Evolutionary conservation across 2,888 invertebrate genomes (phyloP), one percentile per base, ranked within the genome.

Genomic region (Acleris holmiana): DNA sequence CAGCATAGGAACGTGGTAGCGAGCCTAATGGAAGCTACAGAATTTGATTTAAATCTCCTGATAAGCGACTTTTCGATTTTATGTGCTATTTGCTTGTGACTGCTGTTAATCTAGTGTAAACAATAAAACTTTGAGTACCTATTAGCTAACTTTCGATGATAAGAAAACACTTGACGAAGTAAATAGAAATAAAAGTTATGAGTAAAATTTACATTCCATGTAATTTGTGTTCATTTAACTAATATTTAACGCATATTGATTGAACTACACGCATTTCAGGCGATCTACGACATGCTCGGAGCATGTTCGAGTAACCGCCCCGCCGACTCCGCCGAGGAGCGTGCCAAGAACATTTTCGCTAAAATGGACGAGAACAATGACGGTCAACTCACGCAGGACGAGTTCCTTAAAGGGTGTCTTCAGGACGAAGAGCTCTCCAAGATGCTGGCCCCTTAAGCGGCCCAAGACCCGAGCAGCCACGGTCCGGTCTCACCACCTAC

Each of bases 291-390:
- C 89, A 99, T 99, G 99, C 94, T 99, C 77, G 99, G 99, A 63
- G 98, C 98, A 71, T 98, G 98, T 90, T 98, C 98, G 80, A 98
- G 98, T 88, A 98, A 98, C 93, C 94, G 98, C 83, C 98, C 98
- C 54, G 98, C 98, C 47, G 98, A 98, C 86, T 98, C 98, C 19
- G 99, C 99, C 29, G 98, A 99, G 85, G 99, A 99, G 84, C 94
- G 99, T 74, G 99, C 99, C 76, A 98, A 98, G 93, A 99, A 99
- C 90, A 99, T 99, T 80, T 99, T 99, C 92, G 98, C 98, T 68
- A 99, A 99, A 93, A 99, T 99, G 99, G 99, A 99, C 89, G 98
- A 98, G 85, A 99, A 99, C 94, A 98, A 98, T 93, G 99, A 99
- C 89, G 99, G 99, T 68, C 98, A 99, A 89, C 95, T 99, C 83